Conservation (phyloP, 1,140 invertebrate species). For the Rhizoglyphus robini region DNA sequence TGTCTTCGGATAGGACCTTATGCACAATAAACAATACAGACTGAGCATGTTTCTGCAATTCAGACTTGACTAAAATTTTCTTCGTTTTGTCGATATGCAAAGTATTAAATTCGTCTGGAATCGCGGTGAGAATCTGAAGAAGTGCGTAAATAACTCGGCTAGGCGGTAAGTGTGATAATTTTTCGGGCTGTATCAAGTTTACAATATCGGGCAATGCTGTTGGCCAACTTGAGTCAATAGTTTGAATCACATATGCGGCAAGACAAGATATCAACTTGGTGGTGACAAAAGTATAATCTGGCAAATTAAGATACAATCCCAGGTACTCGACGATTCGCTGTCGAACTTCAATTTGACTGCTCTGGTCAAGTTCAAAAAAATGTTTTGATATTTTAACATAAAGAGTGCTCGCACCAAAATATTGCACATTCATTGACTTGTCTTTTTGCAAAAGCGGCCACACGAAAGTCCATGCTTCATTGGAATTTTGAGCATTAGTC, state of each 20-base stretch:
- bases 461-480: slow-evolving; percentile 72
- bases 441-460: slow-evolving; percentile 64
- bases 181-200: slow-evolving; percentile 45
- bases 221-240: slow-evolving; percentile 46
- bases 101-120: slow-evolving; percentile 59
- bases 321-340: slow-evolving; percentile 59
- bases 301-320: slow-evolving; percentile 52
- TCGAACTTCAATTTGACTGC: slow-evolving; percentile 42
- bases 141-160: slow-evolving; percentile 45
- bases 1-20: slow-evolving; percentile 22
- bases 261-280: slow-evolving; percentile 68
- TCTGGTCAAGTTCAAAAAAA: slow-evolving; percentile 71
- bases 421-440: slow-evolving; percentile 70
- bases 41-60: slow-evolving; percentile 35
- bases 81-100: slow-evolving; percentile 36
- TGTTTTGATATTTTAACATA: slow-evolving; percentile 70
- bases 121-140: slow-evolving; percentile 53
- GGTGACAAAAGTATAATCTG: slow-evolving; percentile 54
- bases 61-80: slow-evolving; percentile 34
- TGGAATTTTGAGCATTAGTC: slow-evolving; percentile 58
- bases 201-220: slow-evolving; percentile 49
- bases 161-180: slow-evolving; percentile 31
- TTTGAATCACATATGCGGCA: slow-evolving; percentile 50
- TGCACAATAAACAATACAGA: slow-evolving; percentile 24
- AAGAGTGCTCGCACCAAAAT: slow-evolving; percentile 76